A percentile compares a stretch with the other conserved stretches of the same genome.
Conservation (phyloP, 2,797 vertebrate species). For the Tangara arthus region DNA sequence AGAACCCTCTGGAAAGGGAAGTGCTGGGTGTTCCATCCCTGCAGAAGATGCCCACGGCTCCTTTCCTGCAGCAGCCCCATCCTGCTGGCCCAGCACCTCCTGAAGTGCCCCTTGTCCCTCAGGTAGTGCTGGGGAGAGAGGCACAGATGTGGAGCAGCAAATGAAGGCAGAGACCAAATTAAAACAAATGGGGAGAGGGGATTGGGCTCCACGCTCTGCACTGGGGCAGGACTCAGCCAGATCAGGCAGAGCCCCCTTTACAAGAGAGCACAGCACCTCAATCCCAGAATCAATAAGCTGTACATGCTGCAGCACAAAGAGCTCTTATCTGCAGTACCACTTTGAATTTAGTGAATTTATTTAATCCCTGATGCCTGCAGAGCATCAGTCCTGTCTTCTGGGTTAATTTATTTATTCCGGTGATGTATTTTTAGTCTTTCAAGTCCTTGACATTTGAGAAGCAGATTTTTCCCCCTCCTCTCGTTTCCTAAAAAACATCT, state of each 20-base stretch:
- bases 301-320: constrained; percentile 60
- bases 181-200: neutral
- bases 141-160: neutral
- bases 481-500: neutral
- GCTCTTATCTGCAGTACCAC: constrained; percentile 48
- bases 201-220: neutral
- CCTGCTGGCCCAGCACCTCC: neutral
- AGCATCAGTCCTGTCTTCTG: constrained; percentile 32
- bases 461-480: fast-evolving
- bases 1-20: fast-evolving
- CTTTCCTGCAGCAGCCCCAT: neutral
- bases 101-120: neutral
- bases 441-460: constrained; percentile 42
- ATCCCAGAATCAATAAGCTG: constrained; percentile 46
- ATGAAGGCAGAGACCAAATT: neutral
- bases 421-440: constrained; percentile 48
- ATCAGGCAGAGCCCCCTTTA: neutral
- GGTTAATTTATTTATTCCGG: constrained; percentile 54
- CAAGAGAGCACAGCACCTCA: constrained; percentile 42
- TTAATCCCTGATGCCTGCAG: constrained; percentile 50
- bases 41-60: fast-evolving
- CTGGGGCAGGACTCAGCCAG: neutral
- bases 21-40: neutral
- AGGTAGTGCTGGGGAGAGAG: neutral
- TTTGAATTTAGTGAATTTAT: constrained; percentile 44